phyloP scores from a whole-genome alignment of 2,113 vertebrate species.

The Camarhynchus parvulus region DNA sequence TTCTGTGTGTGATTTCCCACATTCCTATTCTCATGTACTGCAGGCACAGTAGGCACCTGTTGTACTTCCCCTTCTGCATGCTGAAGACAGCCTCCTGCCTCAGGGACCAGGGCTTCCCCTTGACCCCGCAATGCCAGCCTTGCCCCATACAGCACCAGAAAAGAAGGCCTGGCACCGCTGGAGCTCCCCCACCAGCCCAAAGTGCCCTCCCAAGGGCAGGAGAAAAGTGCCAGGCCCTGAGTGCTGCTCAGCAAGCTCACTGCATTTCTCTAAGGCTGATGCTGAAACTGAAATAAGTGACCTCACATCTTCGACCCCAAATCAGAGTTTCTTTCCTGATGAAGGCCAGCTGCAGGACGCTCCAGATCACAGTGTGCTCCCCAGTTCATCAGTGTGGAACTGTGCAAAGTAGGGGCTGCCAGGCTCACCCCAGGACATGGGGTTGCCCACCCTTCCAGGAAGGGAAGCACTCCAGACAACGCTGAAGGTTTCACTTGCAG shows the following conservation, averaged over 20 bases:
- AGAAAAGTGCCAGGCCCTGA: accelerated
- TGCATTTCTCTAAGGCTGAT: not conserved
- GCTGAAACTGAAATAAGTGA: not conserved
- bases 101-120: not conserved
- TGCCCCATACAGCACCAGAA: accelerated
- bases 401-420: not conserved
- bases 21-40: not conserved
- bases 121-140: accelerated
- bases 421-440: accelerated
- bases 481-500: not conserved
- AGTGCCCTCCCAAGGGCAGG: no score
- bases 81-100: not conserved
- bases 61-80: not conserved
- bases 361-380: accelerated
- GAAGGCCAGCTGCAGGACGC: not conserved
- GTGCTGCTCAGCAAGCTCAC: not conserved
- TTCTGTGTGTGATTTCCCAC: not conserved
- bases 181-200: not conserved
- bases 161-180: not conserved
- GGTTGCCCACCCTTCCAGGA: accelerated
- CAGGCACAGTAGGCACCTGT: not conserved
- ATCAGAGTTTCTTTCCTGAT: not conserved
- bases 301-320: not conserved
- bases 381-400: accelerated
- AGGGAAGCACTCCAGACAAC: not conserved